Evolutionary conservation across 2,888 invertebrate species (phyloP), one percentile per base, ranked within the genome.

Genomic region (Julus scandinavius): DNA sequence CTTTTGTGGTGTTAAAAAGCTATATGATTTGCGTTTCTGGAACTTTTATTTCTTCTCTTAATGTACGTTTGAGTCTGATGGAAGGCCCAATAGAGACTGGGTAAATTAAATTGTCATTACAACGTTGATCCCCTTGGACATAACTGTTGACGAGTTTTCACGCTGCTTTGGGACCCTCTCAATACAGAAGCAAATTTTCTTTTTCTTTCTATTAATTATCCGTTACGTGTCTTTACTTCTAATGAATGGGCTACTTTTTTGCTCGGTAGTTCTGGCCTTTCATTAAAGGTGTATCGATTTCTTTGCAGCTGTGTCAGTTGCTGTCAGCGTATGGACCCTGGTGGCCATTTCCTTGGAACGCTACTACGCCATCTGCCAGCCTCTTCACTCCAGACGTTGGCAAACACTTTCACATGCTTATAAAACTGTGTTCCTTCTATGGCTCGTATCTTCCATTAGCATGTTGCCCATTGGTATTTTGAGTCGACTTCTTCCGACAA

Each of bases 301-400:
- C 9, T 29, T 94, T 94, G 40, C 94, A 97, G 97, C 96, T 50
- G 96, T 96, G 1, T 96, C 96, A 0, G 96, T 97, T 0, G 95
- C 96, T 0, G 96, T 96, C 3, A 95, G 95, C 86, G 96, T 96
- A 0, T 97, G 96, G 95, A 97, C 97, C 0, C 92, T 97, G 88
- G 96, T 96, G 0, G 96, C 96, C 0, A 96, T 97, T 91, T 96
- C 96, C 0, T 92, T 97, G 91, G 97, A 97, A 92, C 93, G 97
- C 7, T 97, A 96, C 93, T 96, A 96, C 92, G 97, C 97, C 58
- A 97, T 97, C 91, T 97, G 97, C 91, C 94, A 95, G 20, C 97
- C 97, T 0, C 93, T 97, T 85, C 95, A 96, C 91, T 96, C 96
- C 0, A 93, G 96, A 87, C 94, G 95, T 89, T 97, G 96, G 96